Evolutionary conservation across 2,888 invertebrate species (phyloP).

Genomic region (Lasius fuliginosus): DNA sequence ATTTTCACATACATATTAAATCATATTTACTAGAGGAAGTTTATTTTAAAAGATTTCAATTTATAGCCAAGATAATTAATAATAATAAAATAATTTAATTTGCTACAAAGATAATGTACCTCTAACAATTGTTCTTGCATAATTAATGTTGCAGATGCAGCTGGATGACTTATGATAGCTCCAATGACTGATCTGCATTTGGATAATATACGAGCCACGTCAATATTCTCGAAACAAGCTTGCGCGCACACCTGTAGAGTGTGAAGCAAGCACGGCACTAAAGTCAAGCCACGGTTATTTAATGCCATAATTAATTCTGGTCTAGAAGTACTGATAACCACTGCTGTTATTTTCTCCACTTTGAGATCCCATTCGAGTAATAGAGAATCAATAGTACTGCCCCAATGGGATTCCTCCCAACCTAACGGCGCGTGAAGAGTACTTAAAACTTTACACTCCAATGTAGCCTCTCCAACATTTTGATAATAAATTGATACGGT

Average conservation of each 20-base stretch:
- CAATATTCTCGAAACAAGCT: conserved; percentile 84
- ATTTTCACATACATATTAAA: not conserved
- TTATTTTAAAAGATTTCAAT: not conserved
- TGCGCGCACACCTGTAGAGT: conserved; percentile 86
- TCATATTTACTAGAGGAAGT: not conserved
- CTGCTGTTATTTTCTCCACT: conserved; percentile 85
- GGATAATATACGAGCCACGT: conserved; percentile 83
- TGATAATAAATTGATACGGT: conserved; percentile 86
- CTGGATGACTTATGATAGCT: conserved; percentile 82
- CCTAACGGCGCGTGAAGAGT: conserved; percentile 85
- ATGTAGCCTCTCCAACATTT: conserved; percentile 82
- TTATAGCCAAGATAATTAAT: conserved; percentile 25
- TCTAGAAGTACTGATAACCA: conserved; percentile 84
- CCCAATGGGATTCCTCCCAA: conserved; percentile 85
- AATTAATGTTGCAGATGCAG: conserved; percentile 81
- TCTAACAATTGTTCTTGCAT: conserved; percentile 85
- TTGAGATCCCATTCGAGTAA: conserved; percentile 86
- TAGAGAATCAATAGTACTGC: conserved; percentile 82
- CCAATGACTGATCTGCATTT: conserved; percentile 85
- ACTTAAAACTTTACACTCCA: conserved; percentile 85
- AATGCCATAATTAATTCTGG: conserved; percentile 82
- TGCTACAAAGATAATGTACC: conserved; percentile 69
- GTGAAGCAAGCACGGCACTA: conserved; percentile 86
- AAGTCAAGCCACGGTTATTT: conserved; percentile 80
- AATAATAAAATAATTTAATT: conserved; percentile 9